Percentiles rank a stretch among this genome's conserved stretches.
These are phyloP conservation scores for Myotis daubentonii DNA, from an alignment of 2,797 vertebrate species.

Conservation along the genomic window DNA sequence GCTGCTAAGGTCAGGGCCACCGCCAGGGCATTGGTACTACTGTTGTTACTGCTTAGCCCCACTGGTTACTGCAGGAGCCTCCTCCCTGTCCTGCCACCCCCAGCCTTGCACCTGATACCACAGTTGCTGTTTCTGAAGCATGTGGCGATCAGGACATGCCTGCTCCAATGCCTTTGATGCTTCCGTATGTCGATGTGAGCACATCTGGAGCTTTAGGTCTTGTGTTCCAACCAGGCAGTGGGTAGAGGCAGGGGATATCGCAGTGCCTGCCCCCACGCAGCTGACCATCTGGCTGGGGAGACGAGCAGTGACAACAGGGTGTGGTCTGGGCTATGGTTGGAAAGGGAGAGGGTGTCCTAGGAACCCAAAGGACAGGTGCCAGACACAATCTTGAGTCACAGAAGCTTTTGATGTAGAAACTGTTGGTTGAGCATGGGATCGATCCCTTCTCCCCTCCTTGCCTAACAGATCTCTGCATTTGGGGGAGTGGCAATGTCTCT, in stretches of 20 bases:
- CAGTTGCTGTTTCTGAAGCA: neutral
- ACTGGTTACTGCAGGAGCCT: neutral
- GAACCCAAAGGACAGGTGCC: neutral
- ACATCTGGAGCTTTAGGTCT: neutral
- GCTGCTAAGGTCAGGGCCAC: neutral
- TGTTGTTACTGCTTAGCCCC: neutral
- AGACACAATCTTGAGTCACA: neutral
- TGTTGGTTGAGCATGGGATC: neutral
- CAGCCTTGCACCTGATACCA: neutral
- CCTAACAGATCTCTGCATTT: neutral
- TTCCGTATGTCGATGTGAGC: neutral
- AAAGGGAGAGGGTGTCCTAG: neutral
- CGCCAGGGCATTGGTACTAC: rapidly evolving
- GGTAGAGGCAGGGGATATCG: neutral
- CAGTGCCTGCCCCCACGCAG: neutral
- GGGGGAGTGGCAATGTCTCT: neutral
- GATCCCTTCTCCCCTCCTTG: neutral
- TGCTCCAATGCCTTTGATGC: neutral
- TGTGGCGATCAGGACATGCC: neutral
- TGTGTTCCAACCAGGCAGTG: neutral
- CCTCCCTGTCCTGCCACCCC: neutral
- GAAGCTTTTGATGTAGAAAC: neutral
- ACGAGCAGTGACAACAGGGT: neutral
- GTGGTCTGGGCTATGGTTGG: neutral
- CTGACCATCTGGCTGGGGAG: neutral